Percentiles rank a stretch among this genome's conserved stretches.
Conservation (phyloP, 2,797 vertebrate genomes). For the Coilia nasus region DNA sequence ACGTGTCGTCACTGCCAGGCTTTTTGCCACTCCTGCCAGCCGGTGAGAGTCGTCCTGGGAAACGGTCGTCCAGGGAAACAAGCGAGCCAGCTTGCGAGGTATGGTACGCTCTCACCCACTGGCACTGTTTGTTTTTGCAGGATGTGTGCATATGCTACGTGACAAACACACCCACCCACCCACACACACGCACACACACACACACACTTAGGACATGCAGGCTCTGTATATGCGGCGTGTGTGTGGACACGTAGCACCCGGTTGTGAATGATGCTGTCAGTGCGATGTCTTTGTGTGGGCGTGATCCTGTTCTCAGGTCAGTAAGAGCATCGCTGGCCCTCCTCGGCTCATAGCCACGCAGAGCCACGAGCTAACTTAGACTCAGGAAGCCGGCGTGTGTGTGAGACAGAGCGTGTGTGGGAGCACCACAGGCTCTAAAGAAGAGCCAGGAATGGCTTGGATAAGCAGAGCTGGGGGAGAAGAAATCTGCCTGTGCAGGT, state of each 20-base stretch:
- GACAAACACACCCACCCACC: neutral
- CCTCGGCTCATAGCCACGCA: neutral
- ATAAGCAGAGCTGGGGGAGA: neutral
- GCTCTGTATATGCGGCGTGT: neutral
- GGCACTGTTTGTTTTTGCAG: conserved; percentile 31
- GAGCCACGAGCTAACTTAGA: neutral
- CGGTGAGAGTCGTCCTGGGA: conserved; percentile 64
- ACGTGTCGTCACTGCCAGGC: conserved; percentile 59
- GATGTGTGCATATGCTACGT: conserved; percentile 9
- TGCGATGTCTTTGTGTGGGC: conserved; percentile 13
- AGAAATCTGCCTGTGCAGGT: neutral
- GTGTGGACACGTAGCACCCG: neutral
- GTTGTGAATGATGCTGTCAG: conserved; percentile 18
- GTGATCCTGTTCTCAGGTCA: conserved; percentile 12
- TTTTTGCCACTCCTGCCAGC: conserved; percentile 63
- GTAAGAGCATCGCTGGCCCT: neutral
- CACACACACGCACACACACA: neutral
- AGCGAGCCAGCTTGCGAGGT: conserved; percentile 67
- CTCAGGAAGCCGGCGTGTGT: neutral
- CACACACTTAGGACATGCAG: neutral
- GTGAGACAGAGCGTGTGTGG: no score
- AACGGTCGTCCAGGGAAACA: conserved; percentile 64
- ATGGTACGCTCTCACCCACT: conserved; percentile 52
- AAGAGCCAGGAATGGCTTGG: neutral
- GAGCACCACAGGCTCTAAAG: neutral